Evolutionary conservation across 2,888 invertebrate species (phyloP), one percentile per base, ranked within the genome.

Genomic region (Boloria selene): DNA sequence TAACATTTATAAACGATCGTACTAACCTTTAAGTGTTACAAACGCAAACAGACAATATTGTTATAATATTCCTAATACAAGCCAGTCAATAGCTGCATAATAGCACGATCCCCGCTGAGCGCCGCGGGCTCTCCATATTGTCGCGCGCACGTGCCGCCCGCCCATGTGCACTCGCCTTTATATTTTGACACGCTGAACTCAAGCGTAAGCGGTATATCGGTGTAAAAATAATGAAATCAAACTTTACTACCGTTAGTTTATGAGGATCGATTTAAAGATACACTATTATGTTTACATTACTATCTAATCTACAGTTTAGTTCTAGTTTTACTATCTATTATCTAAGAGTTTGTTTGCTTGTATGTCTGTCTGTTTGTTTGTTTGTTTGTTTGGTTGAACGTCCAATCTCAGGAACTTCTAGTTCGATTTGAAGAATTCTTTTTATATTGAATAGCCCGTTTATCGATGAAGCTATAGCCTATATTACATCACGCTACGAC

Each of bases 71-170:
- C 56, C 51, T 55, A 52, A 61, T 59, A 64, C 64, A 65, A 65
- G 61, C 51, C 44, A 69, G 68, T 71, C 73, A 72, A 74, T 69
- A 71, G 69, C 65, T 69, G 65, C 65, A 72, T 72, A 73, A 74
- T 72, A 69, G 72, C 44, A 51, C 7, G 65, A 56, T 6, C 62
- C 73, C 73, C 67, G 70, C 73, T 67, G 73, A 59, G 83, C 80
- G 80, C 85, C 82, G 81, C 84, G 79, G 83, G 85, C 77, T 75
- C 67, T 74, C 75, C 79, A 82, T 84, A 80, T 85, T 78, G 82
- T n/a, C 73, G 79, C 77, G 75, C 78, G 68, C 73, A 79, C 85
- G 80, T 77, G 78, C 74, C 77, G 68, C 71, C 70, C 73, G 67
- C 50, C 60, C 70, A 76, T 83, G 81, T 80, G 77, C 71, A 77